A percentile compares a stretch with the other conserved stretches of the same genome.
phyloP scores from a whole-genome alignment of 2,113 vertebrate genomes.

The Ahaetulla prasina region DNA sequence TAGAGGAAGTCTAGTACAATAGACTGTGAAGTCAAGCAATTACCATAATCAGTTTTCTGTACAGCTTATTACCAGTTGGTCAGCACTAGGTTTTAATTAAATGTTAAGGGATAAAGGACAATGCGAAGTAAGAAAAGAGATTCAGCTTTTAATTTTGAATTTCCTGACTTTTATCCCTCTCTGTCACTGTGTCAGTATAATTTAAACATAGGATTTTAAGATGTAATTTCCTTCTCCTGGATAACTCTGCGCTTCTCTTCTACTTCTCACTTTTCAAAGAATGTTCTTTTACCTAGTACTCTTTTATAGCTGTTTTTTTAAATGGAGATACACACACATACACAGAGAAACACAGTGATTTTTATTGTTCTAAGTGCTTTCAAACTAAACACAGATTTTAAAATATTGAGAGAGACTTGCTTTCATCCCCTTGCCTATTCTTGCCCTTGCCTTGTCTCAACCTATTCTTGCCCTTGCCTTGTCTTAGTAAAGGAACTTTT shows the following conservation, averaged over 20 bases:
- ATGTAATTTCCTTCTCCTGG: conserved; percentile 59
- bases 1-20: conserved; percentile 65
- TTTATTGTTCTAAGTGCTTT: not conserved
- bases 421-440: not conserved
- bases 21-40: conserved; percentile 60
- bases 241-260: conserved; percentile 45
- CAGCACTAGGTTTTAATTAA: conserved; percentile 74
- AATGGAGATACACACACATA: not conserved
- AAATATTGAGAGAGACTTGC: not conserved
- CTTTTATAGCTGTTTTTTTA: not conserved
- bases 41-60: conserved; percentile 69
- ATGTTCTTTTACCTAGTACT: conserved; percentile 38
- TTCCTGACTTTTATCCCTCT: conserved; percentile 66
- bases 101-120: conserved; percentile 68
- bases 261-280: conserved; percentile 32
- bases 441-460: not conserved
- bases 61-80: conserved; percentile 64
- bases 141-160: conserved; percentile 62
- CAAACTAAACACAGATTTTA: not conserved
- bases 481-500: not conserved
- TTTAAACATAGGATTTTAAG: conserved; percentile 58
- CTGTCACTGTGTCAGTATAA: conserved; percentile 58
- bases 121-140: conserved; percentile 57
- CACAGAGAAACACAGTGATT: not conserved
- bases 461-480: not conserved